Conservation (phyloP, 2,113 vertebrate genomes). For the Cyprinodon brontotheroides region DNA sequence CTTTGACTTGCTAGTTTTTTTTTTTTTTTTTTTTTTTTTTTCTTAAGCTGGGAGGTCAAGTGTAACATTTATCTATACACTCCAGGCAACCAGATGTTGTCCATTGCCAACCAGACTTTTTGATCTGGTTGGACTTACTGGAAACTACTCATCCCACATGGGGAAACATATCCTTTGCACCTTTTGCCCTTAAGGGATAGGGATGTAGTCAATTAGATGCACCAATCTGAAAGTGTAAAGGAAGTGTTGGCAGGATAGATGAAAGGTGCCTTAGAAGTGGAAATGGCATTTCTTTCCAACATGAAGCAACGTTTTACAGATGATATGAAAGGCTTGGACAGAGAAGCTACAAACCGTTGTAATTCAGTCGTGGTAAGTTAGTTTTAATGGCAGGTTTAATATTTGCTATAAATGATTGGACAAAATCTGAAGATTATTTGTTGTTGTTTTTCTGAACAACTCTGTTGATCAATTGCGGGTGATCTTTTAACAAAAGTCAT, state of each 20-base stretch:
- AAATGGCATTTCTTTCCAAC: not conserved
- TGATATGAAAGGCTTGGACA: not conserved
- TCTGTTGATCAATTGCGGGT: not conserved
- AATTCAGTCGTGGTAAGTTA: not conserved
- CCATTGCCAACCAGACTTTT: constrained; percentile 4
- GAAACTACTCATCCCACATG: not conserved
- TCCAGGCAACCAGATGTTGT: constrained; percentile 28
- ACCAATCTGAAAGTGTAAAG: not conserved
- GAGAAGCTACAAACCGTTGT: not conserved
- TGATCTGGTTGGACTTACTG: not conserved
- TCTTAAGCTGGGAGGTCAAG: constrained; percentile 14
- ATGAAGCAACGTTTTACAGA: not conserved
- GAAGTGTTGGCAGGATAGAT: not conserved
- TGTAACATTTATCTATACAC: constrained; percentile 25
- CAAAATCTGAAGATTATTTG: not conserved
- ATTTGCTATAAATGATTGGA: not conserved
- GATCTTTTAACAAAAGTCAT: not conserved
- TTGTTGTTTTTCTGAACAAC: not conserved
- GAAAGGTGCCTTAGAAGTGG: not conserved
- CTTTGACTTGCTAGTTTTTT: constrained; percentile 13
- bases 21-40: not conserved
- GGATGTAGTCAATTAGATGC: not conserved
- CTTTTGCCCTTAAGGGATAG: not conserved
- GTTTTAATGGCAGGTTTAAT: not conserved
- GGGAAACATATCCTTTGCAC: not conserved